phyloP scores from a whole-genome alignment of 2,888 invertebrate genomes.

The Amblyjoppa fuscipennis region DNA sequence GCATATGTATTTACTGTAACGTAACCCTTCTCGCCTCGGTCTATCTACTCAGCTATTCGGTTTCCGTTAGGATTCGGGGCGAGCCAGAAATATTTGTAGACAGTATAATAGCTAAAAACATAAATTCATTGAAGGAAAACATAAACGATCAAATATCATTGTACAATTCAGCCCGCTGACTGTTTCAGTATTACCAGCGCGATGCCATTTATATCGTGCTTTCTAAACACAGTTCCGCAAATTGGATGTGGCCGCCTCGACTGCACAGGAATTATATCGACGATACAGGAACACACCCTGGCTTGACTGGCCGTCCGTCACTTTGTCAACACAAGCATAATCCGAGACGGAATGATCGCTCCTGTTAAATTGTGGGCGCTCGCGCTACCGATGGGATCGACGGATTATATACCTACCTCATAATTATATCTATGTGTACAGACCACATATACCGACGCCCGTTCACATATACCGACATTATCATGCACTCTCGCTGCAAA shows the following conservation, averaged over 20 bases:
- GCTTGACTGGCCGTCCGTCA: conserved; percentile 75
- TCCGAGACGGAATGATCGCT: conserved; percentile 76
- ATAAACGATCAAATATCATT: neutral
- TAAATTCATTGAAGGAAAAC: neutral
- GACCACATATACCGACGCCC: conserved; percentile 16
- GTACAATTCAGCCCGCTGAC: neutral
- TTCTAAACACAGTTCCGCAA: conserved; percentile 5
- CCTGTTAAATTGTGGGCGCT: conserved; percentile 32
- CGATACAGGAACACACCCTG: conserved; percentile 25
- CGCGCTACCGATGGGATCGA: neutral
- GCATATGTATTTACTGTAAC: too few species aligned
- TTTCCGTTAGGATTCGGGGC: too few species aligned
- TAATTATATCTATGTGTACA: conserved; percentile 5
- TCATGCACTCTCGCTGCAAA: conserved; percentile 22
- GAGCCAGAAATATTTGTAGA: too few species aligned
- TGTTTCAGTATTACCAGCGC: neutral
- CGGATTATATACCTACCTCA: conserved; percentile 27
- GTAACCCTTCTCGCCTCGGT: too few species aligned
- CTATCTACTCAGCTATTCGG: too few species aligned
- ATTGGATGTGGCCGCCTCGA: neutral
- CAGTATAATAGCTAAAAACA: too few species aligned
- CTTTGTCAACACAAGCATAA: conserved; percentile 81
- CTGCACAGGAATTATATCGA: conserved; percentile 40
- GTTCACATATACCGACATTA: conserved; percentile 11
- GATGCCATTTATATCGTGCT: conserved; percentile 25